Evolutionary conservation across 2,113 vertebrate species (phyloP).

Genomic region (Otocyon megalotis): DNA sequence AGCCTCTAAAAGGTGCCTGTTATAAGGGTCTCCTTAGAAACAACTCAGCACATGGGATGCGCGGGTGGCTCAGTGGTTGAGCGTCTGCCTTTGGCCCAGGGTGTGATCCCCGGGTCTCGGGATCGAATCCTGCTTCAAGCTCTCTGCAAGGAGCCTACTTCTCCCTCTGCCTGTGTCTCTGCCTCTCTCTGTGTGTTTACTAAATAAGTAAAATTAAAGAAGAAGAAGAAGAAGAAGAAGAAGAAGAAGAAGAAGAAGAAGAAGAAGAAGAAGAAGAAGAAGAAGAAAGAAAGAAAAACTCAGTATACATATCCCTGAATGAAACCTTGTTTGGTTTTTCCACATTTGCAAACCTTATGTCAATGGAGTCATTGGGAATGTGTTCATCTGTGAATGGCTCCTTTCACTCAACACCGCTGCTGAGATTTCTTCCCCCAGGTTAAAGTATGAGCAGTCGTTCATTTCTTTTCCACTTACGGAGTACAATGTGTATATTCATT

Average conservation of each 20-base stretch:
- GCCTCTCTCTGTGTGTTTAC: too few species aligned
- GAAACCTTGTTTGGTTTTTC: not conserved
- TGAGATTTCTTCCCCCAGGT: not conserved
- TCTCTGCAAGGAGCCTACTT: too few species aligned
- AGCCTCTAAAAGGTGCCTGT: not conserved
- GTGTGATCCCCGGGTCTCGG: too few species aligned
- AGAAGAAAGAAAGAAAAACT: too few species aligned
- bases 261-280: too few species aligned
- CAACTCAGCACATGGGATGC: not conserved
- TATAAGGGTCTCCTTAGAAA: not conserved
- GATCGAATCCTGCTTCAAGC: too few species aligned
- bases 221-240: too few species aligned
- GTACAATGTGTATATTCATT: not conserved
- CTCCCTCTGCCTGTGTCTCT: too few species aligned
- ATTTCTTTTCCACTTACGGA: not conserved
- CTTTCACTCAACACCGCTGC: not conserved
- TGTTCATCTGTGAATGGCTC: not conserved
- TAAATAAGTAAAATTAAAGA: too few species aligned
- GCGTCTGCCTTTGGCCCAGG: too few species aligned
- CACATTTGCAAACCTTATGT: not conserved
- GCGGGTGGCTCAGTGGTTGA: not conserved
- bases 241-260: too few species aligned
- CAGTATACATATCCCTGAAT: not conserved
- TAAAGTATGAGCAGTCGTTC: not conserved
- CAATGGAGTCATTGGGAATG: not conserved